phyloP scores from a whole-genome alignment of 2,888 invertebrate genomes.

The Lepidochitona cinerea region DNA sequence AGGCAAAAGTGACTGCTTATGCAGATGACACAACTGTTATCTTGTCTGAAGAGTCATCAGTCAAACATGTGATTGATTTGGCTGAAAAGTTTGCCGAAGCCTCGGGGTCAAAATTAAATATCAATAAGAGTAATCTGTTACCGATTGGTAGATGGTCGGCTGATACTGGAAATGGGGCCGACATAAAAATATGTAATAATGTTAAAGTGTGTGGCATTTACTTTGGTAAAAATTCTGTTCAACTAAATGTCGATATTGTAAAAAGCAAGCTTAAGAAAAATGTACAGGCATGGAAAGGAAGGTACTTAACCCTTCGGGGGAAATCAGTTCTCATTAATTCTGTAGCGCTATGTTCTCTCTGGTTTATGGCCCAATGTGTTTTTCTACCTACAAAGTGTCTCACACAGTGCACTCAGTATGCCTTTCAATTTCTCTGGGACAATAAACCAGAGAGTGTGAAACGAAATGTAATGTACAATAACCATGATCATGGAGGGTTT shows the following conservation, averaged over 20 bases:
- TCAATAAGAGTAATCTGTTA: constrained; percentile 23
- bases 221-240: background rate
- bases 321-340: background rate
- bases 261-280: background rate
- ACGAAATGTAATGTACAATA: background rate
- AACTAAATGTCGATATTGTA: background rate
- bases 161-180: background rate
- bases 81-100: constrained; percentile 9
- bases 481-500: background rate
- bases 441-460: background rate
- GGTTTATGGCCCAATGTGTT: background rate
- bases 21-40: constrained; percentile 18
- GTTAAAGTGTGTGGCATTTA: background rate
- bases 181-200: background rate
- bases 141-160: background rate
- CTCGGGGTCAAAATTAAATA: constrained; percentile 29
- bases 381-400: background rate
- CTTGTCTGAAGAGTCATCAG: constrained; percentile 7
- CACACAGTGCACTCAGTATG: background rate
- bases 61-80: constrained; percentile 1
- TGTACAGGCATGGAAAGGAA: background rate
- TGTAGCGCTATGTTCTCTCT: background rate
- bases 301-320: background rate
- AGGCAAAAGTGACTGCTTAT: constrained; percentile 10
- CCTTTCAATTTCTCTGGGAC: background rate